Evolutionary conservation across 2,888 invertebrate genomes (phyloP), one percentile per base, ranked within the genome.

Genomic region (Drosophila monieri): DNA sequence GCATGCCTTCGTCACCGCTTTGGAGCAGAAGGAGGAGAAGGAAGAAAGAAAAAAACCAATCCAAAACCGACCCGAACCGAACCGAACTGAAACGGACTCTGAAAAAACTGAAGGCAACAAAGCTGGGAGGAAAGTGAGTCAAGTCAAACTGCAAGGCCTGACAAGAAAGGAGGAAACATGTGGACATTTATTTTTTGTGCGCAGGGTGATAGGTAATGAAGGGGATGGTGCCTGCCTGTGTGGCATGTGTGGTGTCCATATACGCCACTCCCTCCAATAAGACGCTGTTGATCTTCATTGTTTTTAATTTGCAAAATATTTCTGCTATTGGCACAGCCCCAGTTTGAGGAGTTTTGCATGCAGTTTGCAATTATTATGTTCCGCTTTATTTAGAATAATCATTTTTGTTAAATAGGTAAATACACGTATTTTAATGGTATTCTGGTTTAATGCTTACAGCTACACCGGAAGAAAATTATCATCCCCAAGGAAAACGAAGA

Each of bases 221-320:
- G 21, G 44, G n/a, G 52, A n/a, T 35, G 54, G 46, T 35, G 55
- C 51, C 59, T 43, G 65, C 46, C 74, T 75, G 70, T 46, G 74
- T 81, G 77, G 75, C 79, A 81, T 83, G 71, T 83, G 71, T 77
- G 75, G 69, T 69, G 78, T 78, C 80, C 74, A 76, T 78, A 43
- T 74, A 72, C 55, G 84, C 61, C 83, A 84, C 84, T 80, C 83
- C 83, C 70, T 68, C 74, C 81, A 84, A 86, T 78, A 86, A 78
- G 66, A 75, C 65, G 74, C 68, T 80, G 80, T 75, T 78, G 86
- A 86, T 84, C 81, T 84, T 84, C 85, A 84, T 78, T 83, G 85
- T 80, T 80, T 83, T 83, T 80, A 86, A 84, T 86, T 80, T 80
- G 71, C 70, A 64, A 69, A 68, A 52, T 57, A 62, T 67, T 74